Percentiles rank a stretch among this genome's conserved stretches.
phyloP scores from a whole-genome alignment of 2,797 vertebrate species.

The Anabas testudineus region DNA sequence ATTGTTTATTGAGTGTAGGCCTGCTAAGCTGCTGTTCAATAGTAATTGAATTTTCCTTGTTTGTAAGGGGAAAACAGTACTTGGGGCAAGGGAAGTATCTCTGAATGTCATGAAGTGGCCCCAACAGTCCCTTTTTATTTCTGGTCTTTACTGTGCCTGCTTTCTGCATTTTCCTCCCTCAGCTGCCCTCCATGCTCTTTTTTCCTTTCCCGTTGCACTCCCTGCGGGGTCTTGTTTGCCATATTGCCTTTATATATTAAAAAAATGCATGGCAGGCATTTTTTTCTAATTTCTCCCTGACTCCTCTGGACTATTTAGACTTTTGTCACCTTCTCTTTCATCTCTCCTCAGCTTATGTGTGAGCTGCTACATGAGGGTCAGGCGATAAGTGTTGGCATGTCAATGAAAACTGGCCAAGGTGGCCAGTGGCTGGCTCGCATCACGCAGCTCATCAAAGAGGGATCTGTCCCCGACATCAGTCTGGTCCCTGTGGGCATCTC shows the following conservation, averaged over 20 bases:
- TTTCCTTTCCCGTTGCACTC: slow-evolving; percentile 33
- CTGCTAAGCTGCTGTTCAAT: slow-evolving; percentile 69
- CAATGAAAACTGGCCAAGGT: slow-evolving; percentile 73
- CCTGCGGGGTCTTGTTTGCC: slow-evolving; percentile 2
- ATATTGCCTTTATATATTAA: slow-evolving; percentile 45
- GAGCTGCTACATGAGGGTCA: slow-evolving; percentile 88
- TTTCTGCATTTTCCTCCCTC: slow-evolving; percentile 32
- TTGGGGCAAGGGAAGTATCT: slow-evolving; percentile 60
- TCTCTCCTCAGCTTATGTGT: slow-evolving; percentile 80
- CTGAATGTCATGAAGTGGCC: slow-evolving; percentile 62
- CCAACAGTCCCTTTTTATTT: slow-evolving; percentile 38
- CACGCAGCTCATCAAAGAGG: slow-evolving; percentile 75
- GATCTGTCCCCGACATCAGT: slow-evolving; percentile 81
- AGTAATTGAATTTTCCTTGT: slow-evolving; percentile 73
- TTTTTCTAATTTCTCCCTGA: slow-evolving; percentile 40
- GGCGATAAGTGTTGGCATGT: slow-evolving; percentile 88
- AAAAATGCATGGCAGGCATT: slow-evolving; percentile 35
- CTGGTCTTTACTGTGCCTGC: slow-evolving; percentile 47
- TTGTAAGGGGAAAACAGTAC: slow-evolving; percentile 61
- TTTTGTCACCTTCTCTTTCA: neutral
- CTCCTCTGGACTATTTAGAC: slow-evolving; percentile 31
- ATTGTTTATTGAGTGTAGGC: slow-evolving; percentile 79
- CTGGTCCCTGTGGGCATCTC: slow-evolving; percentile 90
- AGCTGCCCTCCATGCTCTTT: slow-evolving; percentile 8
- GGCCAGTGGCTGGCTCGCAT: slow-evolving; percentile 86